Conservation (phyloP, 2,888 invertebrate species). For the Tridacna gigas region DNA sequence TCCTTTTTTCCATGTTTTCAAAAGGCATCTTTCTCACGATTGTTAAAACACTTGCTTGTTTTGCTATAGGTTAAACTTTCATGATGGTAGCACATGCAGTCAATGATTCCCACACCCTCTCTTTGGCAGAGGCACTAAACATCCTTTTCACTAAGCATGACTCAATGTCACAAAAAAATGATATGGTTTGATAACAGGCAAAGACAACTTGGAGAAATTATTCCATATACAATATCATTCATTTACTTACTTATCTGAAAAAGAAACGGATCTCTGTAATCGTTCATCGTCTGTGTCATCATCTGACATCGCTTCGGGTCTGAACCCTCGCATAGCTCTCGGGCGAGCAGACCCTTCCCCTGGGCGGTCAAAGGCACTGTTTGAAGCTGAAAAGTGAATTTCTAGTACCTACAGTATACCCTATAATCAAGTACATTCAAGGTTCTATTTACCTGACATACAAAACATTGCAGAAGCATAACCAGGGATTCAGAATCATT, state of each 20-base stretch:
- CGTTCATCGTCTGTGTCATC: conserved; percentile 49
- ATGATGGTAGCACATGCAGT: no score
- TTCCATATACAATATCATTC: no score
- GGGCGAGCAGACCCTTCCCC: conserved; percentile 66
- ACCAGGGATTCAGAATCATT: not conserved
- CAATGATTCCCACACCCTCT: no score
- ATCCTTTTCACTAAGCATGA: no score
- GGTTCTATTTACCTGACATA: not conserved
- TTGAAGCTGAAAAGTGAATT: conserved; percentile 53
- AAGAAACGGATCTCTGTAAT: conserved; percentile 62
- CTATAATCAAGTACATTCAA: not conserved
- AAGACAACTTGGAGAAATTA: no score
- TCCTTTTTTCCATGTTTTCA: no score
- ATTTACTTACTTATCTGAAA: conserved; percentile 43
- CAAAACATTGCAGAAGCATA: not conserved
- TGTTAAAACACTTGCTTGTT: no score
- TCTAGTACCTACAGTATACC: not conserved
- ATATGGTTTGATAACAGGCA: no score
- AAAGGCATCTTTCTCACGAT: no score
- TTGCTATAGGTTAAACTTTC: no score
- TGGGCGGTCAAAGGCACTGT: conserved; percentile 61
- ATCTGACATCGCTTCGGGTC: conserved; percentile 62
- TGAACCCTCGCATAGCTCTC: conserved; percentile 67
- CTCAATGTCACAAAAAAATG: no score
- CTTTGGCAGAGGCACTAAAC: no score